Conservation (phyloP, 2,113 vertebrate species). For the Microcebus tavaratra region DNA sequence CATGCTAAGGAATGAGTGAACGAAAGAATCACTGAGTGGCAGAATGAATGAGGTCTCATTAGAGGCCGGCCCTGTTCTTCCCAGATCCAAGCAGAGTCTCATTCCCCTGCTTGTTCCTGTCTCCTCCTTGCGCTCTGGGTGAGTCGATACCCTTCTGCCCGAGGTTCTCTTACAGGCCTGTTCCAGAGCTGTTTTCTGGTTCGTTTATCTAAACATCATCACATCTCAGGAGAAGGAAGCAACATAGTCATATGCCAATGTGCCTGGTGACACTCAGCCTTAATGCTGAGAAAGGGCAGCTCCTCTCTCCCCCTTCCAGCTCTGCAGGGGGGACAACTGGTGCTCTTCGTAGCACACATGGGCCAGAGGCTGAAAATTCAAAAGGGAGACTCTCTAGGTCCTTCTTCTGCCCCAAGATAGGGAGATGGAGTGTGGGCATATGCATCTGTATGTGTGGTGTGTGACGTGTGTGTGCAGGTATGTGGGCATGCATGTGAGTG, state of each 20-base stretch:
- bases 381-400: background rate
- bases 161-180: background rate
- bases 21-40: rapidly evolving
- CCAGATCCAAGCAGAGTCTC: background rate
- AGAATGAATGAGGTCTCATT: background rate
- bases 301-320: background rate
- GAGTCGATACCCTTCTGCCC: background rate
- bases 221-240: background rate
- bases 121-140: background rate
- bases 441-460: rapidly evolving
- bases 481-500: no score
- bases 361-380: background rate
- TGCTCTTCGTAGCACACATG: background rate
- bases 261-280: background rate
- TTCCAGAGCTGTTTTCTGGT: background rate
- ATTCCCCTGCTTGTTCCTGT: no score
- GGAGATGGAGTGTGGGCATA: background rate
- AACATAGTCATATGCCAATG: background rate
- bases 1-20: background rate
- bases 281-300: no score
- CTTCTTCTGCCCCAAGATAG: background rate
- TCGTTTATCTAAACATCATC: background rate
- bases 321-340: background rate
- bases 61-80: background rate
- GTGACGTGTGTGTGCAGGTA: background rate